phyloP scores from a whole-genome alignment of 2,113 vertebrate species.

The Leptocoma aspasia region DNA sequence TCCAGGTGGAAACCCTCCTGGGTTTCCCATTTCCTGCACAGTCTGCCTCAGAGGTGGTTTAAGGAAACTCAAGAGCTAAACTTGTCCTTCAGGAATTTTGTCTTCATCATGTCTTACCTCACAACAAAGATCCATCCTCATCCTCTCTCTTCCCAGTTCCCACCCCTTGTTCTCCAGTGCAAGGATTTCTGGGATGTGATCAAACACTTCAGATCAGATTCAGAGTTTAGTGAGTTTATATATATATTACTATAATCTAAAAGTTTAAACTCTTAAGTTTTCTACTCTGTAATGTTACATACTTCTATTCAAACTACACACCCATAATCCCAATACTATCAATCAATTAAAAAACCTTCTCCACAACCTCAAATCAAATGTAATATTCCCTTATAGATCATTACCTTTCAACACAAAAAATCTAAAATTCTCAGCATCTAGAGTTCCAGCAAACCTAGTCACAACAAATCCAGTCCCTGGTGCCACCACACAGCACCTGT shows the following conservation, averaged over 20 bases:
- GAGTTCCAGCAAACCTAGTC: no score
- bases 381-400: no score
- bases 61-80: not conserved
- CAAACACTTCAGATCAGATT: not conserved
- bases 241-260: no score
- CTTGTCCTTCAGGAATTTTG: not conserved
- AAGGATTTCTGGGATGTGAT: not conserved
- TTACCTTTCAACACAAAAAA: no score
- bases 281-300: no score
- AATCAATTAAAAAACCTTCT: no score
- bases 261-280: no score
- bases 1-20: no score
- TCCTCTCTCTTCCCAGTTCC: not conserved
- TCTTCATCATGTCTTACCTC: fast-evolving
- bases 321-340: no score
- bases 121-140: not conserved
- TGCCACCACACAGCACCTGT: fast-evolving
- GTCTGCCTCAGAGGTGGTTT: fast-evolving
- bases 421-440: no score
- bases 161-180: not conserved
- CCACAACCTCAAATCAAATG: no score
- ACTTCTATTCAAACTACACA: no score
- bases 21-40: fast-evolving
- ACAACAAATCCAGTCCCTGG: not conserved
- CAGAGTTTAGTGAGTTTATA: not conserved